phyloP scores from a whole-genome alignment of 2,113 vertebrate genomes.

The Tetraodon nigroviridis region DNA sequence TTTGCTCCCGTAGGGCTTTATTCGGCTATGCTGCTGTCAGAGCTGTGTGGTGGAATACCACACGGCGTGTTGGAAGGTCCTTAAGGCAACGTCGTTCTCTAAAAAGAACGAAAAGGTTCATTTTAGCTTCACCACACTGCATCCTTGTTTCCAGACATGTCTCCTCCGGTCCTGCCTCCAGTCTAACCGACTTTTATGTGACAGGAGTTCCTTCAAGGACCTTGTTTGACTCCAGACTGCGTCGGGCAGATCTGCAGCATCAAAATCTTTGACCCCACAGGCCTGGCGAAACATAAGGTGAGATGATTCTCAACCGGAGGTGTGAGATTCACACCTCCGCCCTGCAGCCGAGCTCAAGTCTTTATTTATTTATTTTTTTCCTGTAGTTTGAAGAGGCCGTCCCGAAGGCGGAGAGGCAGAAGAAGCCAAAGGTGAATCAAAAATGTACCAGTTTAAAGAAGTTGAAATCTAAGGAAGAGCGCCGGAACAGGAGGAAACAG shows the following conservation, averaged over 20 bases:
- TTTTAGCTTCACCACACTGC: background rate
- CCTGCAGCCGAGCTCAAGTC: background rate
- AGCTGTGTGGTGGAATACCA: slow-evolving; percentile 89
- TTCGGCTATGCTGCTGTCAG: slow-evolving; percentile 83
- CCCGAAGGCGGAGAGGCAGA: slow-evolving; percentile 64
- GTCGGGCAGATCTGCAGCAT: slow-evolving; percentile 83
- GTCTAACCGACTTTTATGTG: slow-evolving; percentile 3
- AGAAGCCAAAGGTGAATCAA: slow-evolving; percentile 76
- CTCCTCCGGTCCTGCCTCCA: background rate
- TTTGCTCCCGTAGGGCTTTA: slow-evolving; percentile 81
- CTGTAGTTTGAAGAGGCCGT: slow-evolving; percentile 88
- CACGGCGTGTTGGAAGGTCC: slow-evolving; percentile 88
- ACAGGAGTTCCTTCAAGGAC: slow-evolving; percentile 86
- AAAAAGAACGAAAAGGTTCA: slow-evolving; percentile 94
- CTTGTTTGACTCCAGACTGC: slow-evolving; percentile 93
- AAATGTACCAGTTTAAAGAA: slow-evolving; percentile 79
- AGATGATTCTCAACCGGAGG: slow-evolving; percentile 29
- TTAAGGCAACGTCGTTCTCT: slow-evolving; percentile 76
- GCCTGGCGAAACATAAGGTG: slow-evolving; percentile 87
- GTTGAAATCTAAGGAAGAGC: slow-evolving; percentile 77
- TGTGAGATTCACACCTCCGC: slow-evolving; percentile 76
- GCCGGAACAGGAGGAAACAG: slow-evolving; percentile 64
- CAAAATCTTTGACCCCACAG: slow-evolving; percentile 80
- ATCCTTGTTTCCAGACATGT: background rate
- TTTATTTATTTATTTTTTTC: too few species aligned